Percentiles rank a stretch among this genome's conserved stretches.
phyloP scores from a whole-genome alignment of 2,797 vertebrate genomes.

The Capromys pilorides region DNA sequence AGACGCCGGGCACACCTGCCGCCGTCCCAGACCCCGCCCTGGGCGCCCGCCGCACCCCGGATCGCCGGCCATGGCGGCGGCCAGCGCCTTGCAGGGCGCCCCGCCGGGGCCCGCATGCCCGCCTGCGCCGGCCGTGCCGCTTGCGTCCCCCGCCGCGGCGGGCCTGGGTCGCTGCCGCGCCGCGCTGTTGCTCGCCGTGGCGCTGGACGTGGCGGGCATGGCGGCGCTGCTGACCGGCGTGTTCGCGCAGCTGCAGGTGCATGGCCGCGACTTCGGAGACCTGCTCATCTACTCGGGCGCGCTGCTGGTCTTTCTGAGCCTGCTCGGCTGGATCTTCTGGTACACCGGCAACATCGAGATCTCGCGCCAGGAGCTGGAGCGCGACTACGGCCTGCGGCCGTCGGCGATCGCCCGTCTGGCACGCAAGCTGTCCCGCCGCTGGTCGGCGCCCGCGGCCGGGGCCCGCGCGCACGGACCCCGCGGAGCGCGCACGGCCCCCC shows the following conservation, averaged over 20 bases:
- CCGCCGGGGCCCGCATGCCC: background rate
- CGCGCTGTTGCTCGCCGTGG: constrained; percentile 90
- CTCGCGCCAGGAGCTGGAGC: constrained; percentile 86
- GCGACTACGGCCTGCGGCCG: constrained; percentile 84
- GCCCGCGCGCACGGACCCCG: constrained; percentile 42
- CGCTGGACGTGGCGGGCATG: constrained; percentile 91
- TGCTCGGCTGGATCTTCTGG: constrained; percentile 94
- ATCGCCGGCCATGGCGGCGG: constrained; percentile 67
- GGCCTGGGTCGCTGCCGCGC: constrained; percentile 89
- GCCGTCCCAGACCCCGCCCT: constrained; percentile 67
- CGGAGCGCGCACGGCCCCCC: constrained; percentile 7
- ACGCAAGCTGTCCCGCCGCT: constrained; percentile 88
- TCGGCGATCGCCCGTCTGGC: constrained; percentile 90
- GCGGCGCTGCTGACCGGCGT: constrained; percentile 89
- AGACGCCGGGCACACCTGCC: constrained; percentile 62
- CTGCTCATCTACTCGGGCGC: constrained; percentile 92
- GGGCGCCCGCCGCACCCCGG: constrained; percentile 55
- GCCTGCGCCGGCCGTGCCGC: background rate
- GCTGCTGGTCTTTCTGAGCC: constrained; percentile 90
- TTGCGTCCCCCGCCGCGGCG: constrained; percentile 32
- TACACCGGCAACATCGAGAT: constrained; percentile 96
- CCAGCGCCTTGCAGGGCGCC: constrained; percentile 29
- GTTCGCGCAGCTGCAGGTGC: constrained; percentile 90
- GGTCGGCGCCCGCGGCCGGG: constrained; percentile 73
- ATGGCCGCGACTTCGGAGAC: constrained; percentile 92